Percentiles rank a stretch among this genome's conserved stretches.
Evolutionary conservation across 1,140 invertebrate genomes (phyloP).

Genomic region (Mizuhopecten yessoensis): DNA sequence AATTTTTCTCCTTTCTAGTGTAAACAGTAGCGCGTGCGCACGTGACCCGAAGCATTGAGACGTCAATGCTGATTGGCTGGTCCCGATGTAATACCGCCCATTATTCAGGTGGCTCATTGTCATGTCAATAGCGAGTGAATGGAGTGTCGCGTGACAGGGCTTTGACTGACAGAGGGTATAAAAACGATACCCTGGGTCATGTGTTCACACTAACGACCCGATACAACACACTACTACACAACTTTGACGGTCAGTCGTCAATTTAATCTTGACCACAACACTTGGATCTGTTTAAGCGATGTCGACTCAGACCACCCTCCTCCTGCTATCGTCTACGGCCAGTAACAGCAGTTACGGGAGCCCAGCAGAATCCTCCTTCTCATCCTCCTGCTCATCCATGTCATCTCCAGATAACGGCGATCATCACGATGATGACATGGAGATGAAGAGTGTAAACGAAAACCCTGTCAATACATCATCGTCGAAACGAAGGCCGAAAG

Average conservation of each 20-base stretch:
- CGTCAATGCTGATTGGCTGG: constrained; percentile 58
- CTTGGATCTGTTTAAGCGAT: constrained; percentile 1
- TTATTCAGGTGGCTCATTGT: constrained; percentile 59
- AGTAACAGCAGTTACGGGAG: not conserved
- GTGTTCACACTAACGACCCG: constrained; percentile 50
- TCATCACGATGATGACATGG: not conserved
- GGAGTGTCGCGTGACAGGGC: constrained; percentile 49
- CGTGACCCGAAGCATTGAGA: constrained; percentile 57
- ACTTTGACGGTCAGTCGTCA: not conserved
- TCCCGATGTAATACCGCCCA: constrained; percentile 49
- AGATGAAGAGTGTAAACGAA: not conserved
- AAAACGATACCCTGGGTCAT: constrained; percentile 52
- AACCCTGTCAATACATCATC: not conserved
- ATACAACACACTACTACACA: constrained; percentile 2
- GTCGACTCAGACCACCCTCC: not conserved
- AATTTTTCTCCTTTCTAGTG: constrained; percentile 52
- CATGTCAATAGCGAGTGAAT: constrained; percentile 54
- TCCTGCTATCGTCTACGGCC: not conserved
- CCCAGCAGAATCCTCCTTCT: constrained; percentile 20
- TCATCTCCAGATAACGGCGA: constrained; percentile 45
- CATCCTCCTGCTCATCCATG: not conserved
- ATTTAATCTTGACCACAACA: not conserved
- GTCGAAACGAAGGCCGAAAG: not conserved
- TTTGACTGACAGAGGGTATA: constrained; percentile 56
- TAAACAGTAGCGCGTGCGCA: constrained; percentile 57